Conservation (phyloP, 2,113 vertebrate species). For the Acrocephalus kingi region DNA sequence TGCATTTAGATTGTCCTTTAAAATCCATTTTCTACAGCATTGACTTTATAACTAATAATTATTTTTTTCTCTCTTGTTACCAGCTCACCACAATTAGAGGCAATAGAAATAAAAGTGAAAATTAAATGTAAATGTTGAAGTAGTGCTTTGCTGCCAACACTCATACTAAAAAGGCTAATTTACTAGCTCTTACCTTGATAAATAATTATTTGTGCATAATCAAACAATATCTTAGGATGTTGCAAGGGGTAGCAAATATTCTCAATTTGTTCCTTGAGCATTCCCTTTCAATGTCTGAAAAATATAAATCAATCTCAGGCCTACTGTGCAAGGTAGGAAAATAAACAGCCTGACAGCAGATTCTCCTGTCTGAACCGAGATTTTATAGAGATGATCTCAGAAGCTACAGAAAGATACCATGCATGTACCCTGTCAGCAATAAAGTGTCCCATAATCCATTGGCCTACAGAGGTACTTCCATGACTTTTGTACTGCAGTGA, state of each 20-base stretch:
- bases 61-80: background rate
- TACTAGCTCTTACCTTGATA: background rate
- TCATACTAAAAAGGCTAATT: background rate
- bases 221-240: background rate
- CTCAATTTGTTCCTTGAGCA: background rate
- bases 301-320: background rate
- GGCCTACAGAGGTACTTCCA: background rate
- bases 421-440: background rate
- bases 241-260: background rate
- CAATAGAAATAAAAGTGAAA: background rate
- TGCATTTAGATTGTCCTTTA: slow-evolving; percentile 8
- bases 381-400: background rate
- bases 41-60: slow-evolving; percentile 6
- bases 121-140: background rate
- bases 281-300: background rate
- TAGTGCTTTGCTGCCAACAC: background rate
- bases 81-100: background rate
- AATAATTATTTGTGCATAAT: background rate
- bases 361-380: background rate
- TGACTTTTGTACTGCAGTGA: background rate
- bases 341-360: background rate
- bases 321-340: background rate
- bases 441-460: background rate
- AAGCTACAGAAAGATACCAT: background rate
- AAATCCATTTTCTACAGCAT: background rate